Evolutionary conservation across 1,140 invertebrate species (phyloP), one percentile per base, ranked within the genome.

Genomic region (Cephus cinctus): DNA sequence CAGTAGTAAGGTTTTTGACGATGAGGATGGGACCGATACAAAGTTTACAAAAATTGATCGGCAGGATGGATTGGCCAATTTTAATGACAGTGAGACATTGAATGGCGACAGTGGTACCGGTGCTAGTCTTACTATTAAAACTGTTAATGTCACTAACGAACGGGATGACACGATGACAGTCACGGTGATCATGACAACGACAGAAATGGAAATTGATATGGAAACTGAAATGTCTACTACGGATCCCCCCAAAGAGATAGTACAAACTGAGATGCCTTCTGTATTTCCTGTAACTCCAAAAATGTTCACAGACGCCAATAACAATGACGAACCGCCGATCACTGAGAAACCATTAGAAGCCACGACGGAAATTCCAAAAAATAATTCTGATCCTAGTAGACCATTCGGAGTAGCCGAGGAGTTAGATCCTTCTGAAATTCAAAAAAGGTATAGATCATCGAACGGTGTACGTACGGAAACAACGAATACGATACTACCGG

Each of bases 401-500:
- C 51, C 61, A 1, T 61, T 53, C 30, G 54, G 58, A 2, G 45
- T 59, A 14, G 50, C 56, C 3, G 41, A 54, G 38, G 43, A 65
- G 20, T 43, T 69, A 4, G 67, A 71, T 35, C 69, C 72, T 0
- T 73, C 71, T 8, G 73, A 75, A 30, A 70, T 74, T 2, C 71
- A 73, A 22, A 72, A 73, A 44, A 69, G 65, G 51, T 71, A 73
- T 35, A 27, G 71, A 11, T 54, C 71, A 0, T 54, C 61, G 6
- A 50, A 54, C 12, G 20, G 47, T 8, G 44, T 50, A 23, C 11
- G 30, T 20, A 21, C 46, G 4, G 23, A 47, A 6, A 54, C 59
- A 1, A 47, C 47, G 14, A 27, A 48, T 8, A 9, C 50, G 4
- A 16, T 38, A 5, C 23, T 8, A 23, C 35, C 42, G 5, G 36